Evolutionary conservation across 2,113 vertebrate genomes (phyloP), one percentile per base, ranked within the genome.

Genomic region (Bos taurus): DNA sequence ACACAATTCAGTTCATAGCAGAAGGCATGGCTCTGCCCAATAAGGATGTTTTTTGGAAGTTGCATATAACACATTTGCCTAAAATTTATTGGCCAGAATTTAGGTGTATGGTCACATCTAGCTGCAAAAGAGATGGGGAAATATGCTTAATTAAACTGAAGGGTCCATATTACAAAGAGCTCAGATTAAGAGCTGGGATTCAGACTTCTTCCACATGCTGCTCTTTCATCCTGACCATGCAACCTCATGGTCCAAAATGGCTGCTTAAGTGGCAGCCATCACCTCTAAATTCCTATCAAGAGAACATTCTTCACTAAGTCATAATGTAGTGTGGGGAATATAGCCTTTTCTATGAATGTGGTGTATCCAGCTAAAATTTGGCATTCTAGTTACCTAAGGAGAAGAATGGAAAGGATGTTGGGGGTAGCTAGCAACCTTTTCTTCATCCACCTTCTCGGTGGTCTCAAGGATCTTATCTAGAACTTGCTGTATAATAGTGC

Each of bases 401-500:
- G 83, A 13, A 48, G 23, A 52, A 33, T 5, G 17, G n/a, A 5
- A 7, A 25, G 36, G 36, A 8, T 11, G 3, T 7, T 15, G 30
- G 16, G 50, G 30, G 16, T 26, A 8, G 7, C 52, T 3, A 33
- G 46, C 4, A 25, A 46, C 6, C 26, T 59, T 91, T 17, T 25
- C 48, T 19, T 11, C 50, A 8, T 10, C 15, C 3, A 2, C 28
- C 28, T 19, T 77, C 17, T 21, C 1, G 2, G 14, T 13, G 46
- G 50, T 17, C 59, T 71, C 13, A 6, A 46, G 54, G 54, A 19
- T 19, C 40, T 52, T 2, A 46, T 59, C 25, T 14, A 14, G 2
- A 52, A 25, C n/a, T 2, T 4, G 40, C 25, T 0, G 0, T 7
- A 4, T 12, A 21, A 25, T 6, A 71, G 33, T 5, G 0, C 74